These are phyloP conservation scores for Spondyliosoma cantharus DNA, from an alignment of 2,797 vertebrate species.

Conservation along the genomic window DNA sequence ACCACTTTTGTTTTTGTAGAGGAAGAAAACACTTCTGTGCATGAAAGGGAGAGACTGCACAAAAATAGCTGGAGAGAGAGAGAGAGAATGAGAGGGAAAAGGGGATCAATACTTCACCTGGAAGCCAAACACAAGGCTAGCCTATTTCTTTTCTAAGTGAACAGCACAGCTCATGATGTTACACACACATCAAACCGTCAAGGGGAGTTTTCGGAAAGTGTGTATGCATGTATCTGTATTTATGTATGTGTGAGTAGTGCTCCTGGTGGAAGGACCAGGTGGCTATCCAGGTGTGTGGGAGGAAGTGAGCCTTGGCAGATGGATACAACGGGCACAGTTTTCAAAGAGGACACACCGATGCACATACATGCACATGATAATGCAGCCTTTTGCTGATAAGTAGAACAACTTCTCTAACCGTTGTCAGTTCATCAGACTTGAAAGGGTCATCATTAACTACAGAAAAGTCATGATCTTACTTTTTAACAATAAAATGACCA, in stretches of 20 bases:
- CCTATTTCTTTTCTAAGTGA: slow-evolving; percentile 64
- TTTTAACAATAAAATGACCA: not conserved
- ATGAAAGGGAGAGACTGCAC: slow-evolving; percentile 19
- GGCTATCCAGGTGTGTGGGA: slow-evolving; percentile 75
- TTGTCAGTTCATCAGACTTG: slow-evolving; percentile 26
- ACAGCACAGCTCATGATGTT: slow-evolving; percentile 70
- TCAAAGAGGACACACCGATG: slow-evolving; percentile 58
- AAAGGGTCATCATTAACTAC: slow-evolving; percentile 29
- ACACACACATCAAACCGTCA: slow-evolving; percentile 66
- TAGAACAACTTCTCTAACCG: slow-evolving; percentile 11
- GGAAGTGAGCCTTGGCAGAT: slow-evolving; percentile 66
- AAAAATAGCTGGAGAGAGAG: not conserved
- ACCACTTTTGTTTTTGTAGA: not conserved
- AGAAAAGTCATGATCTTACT: not conserved
- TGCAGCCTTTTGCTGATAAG: slow-evolving; percentile 8
- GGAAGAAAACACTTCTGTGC: not conserved
- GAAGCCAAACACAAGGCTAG: slow-evolving; percentile 66
- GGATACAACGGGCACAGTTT: slow-evolving; percentile 52
- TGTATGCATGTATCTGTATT: slow-evolving; percentile 1
- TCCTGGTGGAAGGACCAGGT: slow-evolving; percentile 60
- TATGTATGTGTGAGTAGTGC: slow-evolving; percentile 26
- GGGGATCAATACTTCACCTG: slow-evolving; percentile 57
- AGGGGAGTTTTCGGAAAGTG: slow-evolving; percentile 35
- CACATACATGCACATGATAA: slow-evolving; percentile 14
- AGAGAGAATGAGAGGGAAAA: not conserved